Base-by-base conservation (phyloP, 2,113 vertebrate genomes). In the Amphiprion ocellaris region DNA sequence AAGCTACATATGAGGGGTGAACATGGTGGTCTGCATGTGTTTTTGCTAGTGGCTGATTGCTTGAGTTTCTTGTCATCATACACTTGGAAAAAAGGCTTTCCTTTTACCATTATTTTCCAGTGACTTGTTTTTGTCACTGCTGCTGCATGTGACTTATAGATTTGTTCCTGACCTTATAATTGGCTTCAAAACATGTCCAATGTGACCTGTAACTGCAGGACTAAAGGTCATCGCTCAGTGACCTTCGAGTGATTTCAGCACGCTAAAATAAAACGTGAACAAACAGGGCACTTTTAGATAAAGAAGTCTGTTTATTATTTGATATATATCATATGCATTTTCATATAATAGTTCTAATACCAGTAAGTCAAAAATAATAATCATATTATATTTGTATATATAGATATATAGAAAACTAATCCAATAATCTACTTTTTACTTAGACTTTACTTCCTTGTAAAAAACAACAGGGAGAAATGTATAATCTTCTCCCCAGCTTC, bases 341-440 rank as follows among this genome's bases (percentile, higher is more conserved):
- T 93, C 90, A 94, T 94, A 94, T 94, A 94, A 87, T 93, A 90
- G 91, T 89, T 94, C 86, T 94, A 92, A 93, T 94, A 92, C 88
- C 81, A 92, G 85, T 93, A 93, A 93, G 92, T 93, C 92, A 94
- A 95, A 95, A 95, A 95, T 95, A 93, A 95, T 95, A 94, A 86
- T 94, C 84, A 92, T 93, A 92, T 85, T 67, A 91, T 90, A 90
- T 87, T 90, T 83, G 74, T 89, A 88, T 91, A 89, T 88, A 90
- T 69, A 87, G 80, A 92, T 92, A 92, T 94, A 94, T 95, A 95
- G 87, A 95, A 95, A 95, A 95, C 94, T 95, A 95, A 94, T 95
- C 92, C 91, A 93, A 91, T 94, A 89, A 91, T 92, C 92, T 94
- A 94, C 93, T 90, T 90, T 94, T 87, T 91, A 93, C 90, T 89